A percentile compares a stretch with the other conserved stretches of the same genome.
phyloP scores from a whole-genome alignment of 2,797 vertebrate genomes.

The Natrix natrix region DNA sequence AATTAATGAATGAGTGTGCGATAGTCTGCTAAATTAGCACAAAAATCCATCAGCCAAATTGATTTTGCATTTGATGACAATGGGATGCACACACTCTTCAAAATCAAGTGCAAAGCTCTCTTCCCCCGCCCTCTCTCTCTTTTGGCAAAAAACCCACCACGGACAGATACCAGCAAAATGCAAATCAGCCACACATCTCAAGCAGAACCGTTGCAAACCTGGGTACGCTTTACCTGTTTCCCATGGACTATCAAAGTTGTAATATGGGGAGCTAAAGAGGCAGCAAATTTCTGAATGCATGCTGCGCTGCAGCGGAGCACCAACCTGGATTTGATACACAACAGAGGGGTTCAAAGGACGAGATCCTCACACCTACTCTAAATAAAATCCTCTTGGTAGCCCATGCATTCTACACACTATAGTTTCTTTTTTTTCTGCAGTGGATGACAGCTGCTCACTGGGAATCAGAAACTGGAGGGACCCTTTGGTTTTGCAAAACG shows the following conservation, averaged over 20 bases:
- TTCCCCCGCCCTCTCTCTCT: background rate
- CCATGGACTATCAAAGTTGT: conserved; percentile 96
- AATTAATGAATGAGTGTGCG: conserved; percentile 16
- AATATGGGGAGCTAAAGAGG: conserved; percentile 95
- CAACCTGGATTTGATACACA: conserved; percentile 80
- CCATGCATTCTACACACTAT: background rate
- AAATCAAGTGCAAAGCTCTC: conserved; percentile 61
- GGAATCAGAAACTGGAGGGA: background rate
- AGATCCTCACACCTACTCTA: conserved; percentile 49
- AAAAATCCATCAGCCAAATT: conserved; percentile 41
- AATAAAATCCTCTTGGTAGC: conserved; percentile 24
- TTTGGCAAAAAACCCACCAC: conserved; percentile 1
- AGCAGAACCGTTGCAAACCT: conserved; percentile 64
- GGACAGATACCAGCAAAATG: conserved; percentile 54
- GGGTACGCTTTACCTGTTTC: conserved; percentile 90
- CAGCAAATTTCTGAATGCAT: conserved; percentile 88
- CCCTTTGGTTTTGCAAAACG: background rate
- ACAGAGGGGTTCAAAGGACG: conserved; percentile 67
- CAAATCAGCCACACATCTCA: conserved; percentile 62
- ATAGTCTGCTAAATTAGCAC: conserved; percentile 38
- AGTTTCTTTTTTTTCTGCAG: background rate
- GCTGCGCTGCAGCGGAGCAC: conserved; percentile 88
- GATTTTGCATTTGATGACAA: conserved; percentile 46
- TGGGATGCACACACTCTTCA: conserved; percentile 25
- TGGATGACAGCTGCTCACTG: background rate